Percentiles rank a stretch among this genome's conserved stretches.
These are phyloP conservation scores for Penaeus japonicus DNA, from an alignment of 1,140 invertebrate species.

Conservation along the genomic window DNA sequence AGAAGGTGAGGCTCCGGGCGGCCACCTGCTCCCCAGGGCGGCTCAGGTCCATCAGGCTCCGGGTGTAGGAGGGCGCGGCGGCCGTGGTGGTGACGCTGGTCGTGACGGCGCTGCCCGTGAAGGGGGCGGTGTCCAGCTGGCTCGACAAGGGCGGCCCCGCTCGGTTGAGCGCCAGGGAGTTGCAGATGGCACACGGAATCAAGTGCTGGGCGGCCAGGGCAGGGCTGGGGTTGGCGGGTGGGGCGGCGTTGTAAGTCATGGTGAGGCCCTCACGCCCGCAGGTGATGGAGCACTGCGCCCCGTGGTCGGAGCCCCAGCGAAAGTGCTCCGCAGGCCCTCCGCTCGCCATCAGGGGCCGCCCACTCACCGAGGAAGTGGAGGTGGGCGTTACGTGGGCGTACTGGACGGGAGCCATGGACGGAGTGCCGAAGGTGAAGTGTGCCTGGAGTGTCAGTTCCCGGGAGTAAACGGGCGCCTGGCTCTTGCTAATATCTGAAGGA, in stretches of 20 bases:
- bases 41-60: conserved; percentile 28
- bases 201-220: too few species aligned
- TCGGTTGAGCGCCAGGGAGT: too few species aligned
- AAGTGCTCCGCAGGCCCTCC: conserved; percentile 24
- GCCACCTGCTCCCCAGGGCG: background rate
- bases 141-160: too few species aligned
- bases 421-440: conserved; percentile 41
- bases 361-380: conserved; percentile 10
- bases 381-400: conserved; percentile 40
- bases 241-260: conserved; percentile 44
- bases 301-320: conserved; percentile 16
- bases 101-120: background rate
- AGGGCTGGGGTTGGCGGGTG: background rate
- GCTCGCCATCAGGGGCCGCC: background rate
- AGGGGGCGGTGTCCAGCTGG: too few species aligned
- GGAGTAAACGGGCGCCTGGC: conserved; percentile 30
- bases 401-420: conserved; percentile 27
- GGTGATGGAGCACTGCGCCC: conserved; percentile 43
- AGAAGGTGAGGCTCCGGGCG: conserved; percentile 44
- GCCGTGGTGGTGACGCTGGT: background rate
- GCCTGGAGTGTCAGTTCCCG: conserved; percentile 49
- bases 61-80: background rate
- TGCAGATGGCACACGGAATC: too few species aligned
- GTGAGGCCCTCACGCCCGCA: conserved; percentile 35
- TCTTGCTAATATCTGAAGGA: background rate